These are phyloP conservation scores for Listronotus bonariensis DNA, from an alignment of 1,140 invertebrate species.

Conservation along the genomic window DNA sequence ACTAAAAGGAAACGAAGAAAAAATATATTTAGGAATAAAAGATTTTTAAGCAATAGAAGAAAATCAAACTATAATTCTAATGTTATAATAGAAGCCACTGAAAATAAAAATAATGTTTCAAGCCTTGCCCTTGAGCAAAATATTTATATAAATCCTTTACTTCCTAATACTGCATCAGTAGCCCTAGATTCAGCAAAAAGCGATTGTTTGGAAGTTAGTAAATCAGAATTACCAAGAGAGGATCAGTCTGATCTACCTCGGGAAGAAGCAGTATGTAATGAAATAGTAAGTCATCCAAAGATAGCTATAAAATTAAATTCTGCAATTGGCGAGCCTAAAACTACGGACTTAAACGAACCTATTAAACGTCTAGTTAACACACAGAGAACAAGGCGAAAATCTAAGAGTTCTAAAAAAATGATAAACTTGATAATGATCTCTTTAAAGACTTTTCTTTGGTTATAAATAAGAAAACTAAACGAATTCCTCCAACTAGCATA, in stretches of 20 bases:
- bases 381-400: constrained; percentile 37
- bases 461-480: constrained; percentile 41
- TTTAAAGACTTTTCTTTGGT: constrained; percentile 41
- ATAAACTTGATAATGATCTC: constrained; percentile 34
- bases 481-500: constrained; percentile 31
- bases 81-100: no score
- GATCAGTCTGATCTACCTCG: background rate
- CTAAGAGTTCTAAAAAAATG: constrained; percentile 40
- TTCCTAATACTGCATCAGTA: no score
- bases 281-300: background rate
- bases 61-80: no score
- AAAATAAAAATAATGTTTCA: no score
- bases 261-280: constrained; percentile 1
- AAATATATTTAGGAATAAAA: no score
- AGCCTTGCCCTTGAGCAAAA: no score
- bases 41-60: no score
- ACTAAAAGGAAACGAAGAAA: background rate
- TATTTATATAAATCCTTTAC: no score
- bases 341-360: background rate
- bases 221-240: no score
- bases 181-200: no score
- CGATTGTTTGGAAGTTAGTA: no score
- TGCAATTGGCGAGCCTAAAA: background rate
- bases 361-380: constrained; percentile 5
- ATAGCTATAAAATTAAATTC: background rate